phyloP scores from a whole-genome alignment of 1,140 invertebrate genomes.

The Trachymyrmex septentrionalis region DNA sequence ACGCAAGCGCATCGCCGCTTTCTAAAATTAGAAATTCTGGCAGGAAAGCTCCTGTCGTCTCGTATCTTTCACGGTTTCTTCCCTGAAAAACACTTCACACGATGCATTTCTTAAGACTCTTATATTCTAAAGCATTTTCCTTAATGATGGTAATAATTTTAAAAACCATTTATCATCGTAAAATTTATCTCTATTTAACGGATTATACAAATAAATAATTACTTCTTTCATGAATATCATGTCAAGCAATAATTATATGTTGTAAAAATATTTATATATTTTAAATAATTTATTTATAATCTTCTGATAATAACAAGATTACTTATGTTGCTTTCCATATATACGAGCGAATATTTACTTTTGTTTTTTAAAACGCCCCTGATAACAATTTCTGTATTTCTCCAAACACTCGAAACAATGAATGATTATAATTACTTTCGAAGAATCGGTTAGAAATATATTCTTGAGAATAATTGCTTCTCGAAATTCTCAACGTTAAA shows the following conservation, averaged over 20 bases:
- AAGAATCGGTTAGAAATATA: not conserved
- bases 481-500: not conserved
- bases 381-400: not conserved
- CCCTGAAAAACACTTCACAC: not conserved
- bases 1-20: conserved; percentile 72
- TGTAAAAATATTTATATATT: not conserved
- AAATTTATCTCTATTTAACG: not conserved
- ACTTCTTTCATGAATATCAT: not conserved
- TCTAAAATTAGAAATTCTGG: conserved; percentile 81
- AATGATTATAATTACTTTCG: not conserved
- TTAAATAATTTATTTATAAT: not conserved
- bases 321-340: no score
- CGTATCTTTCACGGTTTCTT: conserved; percentile 43
- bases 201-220: not conserved
- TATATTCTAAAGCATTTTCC: not conserved
- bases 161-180: not conserved
- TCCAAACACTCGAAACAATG: not conserved
- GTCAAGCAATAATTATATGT: not conserved
- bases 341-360: no score
- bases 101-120: not conserved
- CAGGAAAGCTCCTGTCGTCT: conserved; percentile 60
- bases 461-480: not conserved
- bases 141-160: not conserved
- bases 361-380: not conserved
- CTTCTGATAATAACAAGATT: not conserved